Conservation (phyloP, 2,888 invertebrate genomes). For the Sarcophaga variegata region DNA sequence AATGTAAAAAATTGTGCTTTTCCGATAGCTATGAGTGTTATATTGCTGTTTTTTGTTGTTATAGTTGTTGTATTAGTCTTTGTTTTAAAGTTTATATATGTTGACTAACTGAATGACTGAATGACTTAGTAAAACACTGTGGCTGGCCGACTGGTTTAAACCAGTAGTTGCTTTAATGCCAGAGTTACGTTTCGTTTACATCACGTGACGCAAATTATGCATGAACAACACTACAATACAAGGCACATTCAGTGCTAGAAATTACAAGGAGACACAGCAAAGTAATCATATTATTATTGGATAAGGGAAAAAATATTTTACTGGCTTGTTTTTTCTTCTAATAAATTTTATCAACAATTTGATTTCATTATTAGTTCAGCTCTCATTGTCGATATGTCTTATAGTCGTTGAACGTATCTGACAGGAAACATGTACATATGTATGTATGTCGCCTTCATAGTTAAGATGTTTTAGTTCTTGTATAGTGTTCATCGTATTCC, state of each 20-base stretch:
- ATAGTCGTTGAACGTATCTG: too few relatives aligned
- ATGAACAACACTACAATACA: background rate
- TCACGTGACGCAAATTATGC: conserved; percentile 51
- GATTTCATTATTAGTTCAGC: too few relatives aligned
- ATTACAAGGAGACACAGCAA: conserved; percentile 23
- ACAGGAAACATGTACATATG: too few relatives aligned
- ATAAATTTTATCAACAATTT: too few relatives aligned
- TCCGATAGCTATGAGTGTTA: background rate
- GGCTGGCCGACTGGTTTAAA: background rate
- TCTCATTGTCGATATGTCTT: too few relatives aligned
- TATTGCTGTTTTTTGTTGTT: background rate
- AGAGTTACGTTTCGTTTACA: background rate
- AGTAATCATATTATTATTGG: conserved; percentile 20
- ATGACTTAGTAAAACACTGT: conserved; percentile 40
- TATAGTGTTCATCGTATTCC: too few relatives aligned
- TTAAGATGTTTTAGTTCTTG: too few relatives aligned
- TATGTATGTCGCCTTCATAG: too few relatives aligned
- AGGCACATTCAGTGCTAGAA: conserved; percentile 24
- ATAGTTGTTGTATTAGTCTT: background rate
- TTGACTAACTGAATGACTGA: conserved; percentile 45
- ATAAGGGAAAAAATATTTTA: conserved; percentile 10
- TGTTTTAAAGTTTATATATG: conserved; percentile 24
- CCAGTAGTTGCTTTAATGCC: background rate
- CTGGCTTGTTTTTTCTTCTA: too few relatives aligned
- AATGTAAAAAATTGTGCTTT: background rate